phyloP scores from a whole-genome alignment of 2,888 invertebrate species.

The Drosophila ustulata region DNA sequence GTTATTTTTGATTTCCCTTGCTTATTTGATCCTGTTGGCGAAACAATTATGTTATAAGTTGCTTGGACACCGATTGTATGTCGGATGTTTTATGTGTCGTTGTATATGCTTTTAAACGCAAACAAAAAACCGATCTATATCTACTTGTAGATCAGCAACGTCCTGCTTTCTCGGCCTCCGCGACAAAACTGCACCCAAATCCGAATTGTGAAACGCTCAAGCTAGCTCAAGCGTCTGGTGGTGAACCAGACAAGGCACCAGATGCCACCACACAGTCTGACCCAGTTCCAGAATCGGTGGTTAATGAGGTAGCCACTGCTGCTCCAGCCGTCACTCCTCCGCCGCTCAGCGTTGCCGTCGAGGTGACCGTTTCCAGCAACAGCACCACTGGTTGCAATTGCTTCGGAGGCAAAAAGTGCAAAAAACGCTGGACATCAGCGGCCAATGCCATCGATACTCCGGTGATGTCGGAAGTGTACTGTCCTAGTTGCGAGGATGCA shows the following conservation, averaged over 20 bases:
- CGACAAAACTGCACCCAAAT: slow-evolving; percentile 83
- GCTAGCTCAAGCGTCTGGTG: slow-evolving; percentile 27
- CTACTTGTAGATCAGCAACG: slow-evolving; percentile 85
- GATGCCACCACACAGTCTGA: slow-evolving; percentile 25
- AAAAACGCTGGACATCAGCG: slow-evolving; percentile 81
- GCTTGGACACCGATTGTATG: slow-evolving; percentile 49
- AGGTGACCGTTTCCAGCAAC: slow-evolving; percentile 53
- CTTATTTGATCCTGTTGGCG: slow-evolving; percentile 25
- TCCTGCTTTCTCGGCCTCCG: slow-evolving; percentile 86
- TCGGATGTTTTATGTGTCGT: slow-evolving; percentile 65
- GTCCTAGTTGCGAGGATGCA: slow-evolving; percentile 85
- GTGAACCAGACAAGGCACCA: slow-evolving; percentile 42
- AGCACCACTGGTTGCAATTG: slow-evolving; percentile 84
- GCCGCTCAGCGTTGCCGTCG: slow-evolving; percentile 60
- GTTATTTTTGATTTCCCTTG: slow-evolving; percentile 44
- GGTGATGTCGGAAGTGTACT: slow-evolving; percentile 88
- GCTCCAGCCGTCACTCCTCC: slow-evolving; percentile 57
- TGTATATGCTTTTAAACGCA: slow-evolving; percentile 61
- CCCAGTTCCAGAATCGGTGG: neutral
- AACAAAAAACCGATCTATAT: slow-evolving; percentile 81
- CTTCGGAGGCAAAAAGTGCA: slow-evolving; percentile 82
- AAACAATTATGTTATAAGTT: slow-evolving; percentile 66
- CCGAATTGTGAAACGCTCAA: slow-evolving; percentile 75
- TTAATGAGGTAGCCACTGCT: slow-evolving; percentile 31
- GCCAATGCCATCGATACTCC: slow-evolving; percentile 76